Conservation (phyloP, 1,140 invertebrate genomes). For the Steinernema khuongi region DNA sequence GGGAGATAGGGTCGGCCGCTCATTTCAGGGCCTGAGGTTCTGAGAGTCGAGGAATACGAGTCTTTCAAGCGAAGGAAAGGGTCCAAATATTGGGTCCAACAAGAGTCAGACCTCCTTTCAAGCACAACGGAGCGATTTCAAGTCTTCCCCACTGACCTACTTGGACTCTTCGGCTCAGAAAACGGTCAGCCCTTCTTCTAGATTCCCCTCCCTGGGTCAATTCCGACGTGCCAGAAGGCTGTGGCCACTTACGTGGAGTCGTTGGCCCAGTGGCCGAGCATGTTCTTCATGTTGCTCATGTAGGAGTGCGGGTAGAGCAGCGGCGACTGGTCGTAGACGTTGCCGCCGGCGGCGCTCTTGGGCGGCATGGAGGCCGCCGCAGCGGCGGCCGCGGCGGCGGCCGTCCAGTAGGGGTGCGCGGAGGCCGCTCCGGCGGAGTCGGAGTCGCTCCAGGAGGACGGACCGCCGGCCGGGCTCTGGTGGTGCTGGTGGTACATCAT, state of each 20-base stretch:
- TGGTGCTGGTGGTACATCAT: conserved; percentile 15
- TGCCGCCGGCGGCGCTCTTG: conserved; percentile 5
- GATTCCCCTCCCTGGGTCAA: not conserved
- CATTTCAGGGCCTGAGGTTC: too few species aligned
- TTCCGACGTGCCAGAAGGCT: too few species aligned
- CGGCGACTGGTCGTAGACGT: conserved; percentile 20
- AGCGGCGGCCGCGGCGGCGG: conserved; percentile 17
- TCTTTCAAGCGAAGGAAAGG: too few species aligned
- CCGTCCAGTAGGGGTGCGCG: conserved; percentile 31
- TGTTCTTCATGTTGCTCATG: conserved; percentile 40
- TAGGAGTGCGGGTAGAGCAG: conserved; percentile 35
- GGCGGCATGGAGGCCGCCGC: conserved; percentile 20
- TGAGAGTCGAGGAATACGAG: too few species aligned
- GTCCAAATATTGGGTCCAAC: too few species aligned
- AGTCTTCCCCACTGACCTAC: too few species aligned
- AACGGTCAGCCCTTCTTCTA: not conserved
- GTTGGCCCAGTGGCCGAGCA: conserved; percentile 33
- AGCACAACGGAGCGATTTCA: too few species aligned
- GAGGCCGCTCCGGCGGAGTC: conserved; percentile 26
- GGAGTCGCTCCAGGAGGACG: not conserved
- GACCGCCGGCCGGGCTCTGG: not conserved
- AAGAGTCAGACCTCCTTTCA: too few species aligned
- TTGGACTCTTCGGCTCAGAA: not conserved
- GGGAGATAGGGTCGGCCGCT: too few species aligned
- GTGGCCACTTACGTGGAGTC: conserved; percentile 31